A percentile compares a stretch with the other conserved stretches of the same genome.
Conservation (phyloP, 37 sponge, comb jelly and placozoan genomes). For the Mnemiopsis leidyi region DNA sequence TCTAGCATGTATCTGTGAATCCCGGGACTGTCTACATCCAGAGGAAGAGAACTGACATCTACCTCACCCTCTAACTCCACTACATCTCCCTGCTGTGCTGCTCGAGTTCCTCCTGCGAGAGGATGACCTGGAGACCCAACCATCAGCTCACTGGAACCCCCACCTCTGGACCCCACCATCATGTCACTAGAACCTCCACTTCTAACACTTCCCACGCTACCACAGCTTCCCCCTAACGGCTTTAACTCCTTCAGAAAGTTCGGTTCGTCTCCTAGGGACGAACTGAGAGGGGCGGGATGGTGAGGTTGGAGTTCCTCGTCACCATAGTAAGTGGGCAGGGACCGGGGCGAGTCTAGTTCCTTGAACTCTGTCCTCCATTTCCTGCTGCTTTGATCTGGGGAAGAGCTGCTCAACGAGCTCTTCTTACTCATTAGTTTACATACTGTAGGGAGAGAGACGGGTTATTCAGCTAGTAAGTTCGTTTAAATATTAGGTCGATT, state of each 20-base stretch:
- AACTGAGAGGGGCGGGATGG: neutral
- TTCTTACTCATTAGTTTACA: neutral
- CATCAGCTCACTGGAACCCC: neutral
- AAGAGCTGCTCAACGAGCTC: neutral
- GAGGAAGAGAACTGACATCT: neutral
- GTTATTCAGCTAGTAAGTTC: no score
- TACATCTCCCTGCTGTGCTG: neutral
- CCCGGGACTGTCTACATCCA: neutral
- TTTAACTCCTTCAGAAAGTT: neutral
- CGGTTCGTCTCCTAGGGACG: neutral
- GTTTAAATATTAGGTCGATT: no score
- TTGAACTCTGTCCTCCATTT: conserved; percentile 63
- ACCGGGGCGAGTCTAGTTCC: neutral
- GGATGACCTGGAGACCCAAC: neutral
- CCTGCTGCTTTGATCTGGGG: no score
- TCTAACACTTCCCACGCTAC: neutral
- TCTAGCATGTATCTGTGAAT: neutral
- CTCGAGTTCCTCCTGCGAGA: neutral
- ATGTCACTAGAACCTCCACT: neutral
- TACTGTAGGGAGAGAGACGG: no score
- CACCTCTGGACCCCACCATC: neutral
- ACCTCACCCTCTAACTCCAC: neutral
- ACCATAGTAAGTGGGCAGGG: neutral
- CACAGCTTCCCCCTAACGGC: neutral
- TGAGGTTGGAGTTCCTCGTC: neutral